These are phyloP conservation scores for Stichodactyla mertensii DNA, from an alignment of 64 coral and sea anemone genomes.

Conservation along the genomic window DNA sequence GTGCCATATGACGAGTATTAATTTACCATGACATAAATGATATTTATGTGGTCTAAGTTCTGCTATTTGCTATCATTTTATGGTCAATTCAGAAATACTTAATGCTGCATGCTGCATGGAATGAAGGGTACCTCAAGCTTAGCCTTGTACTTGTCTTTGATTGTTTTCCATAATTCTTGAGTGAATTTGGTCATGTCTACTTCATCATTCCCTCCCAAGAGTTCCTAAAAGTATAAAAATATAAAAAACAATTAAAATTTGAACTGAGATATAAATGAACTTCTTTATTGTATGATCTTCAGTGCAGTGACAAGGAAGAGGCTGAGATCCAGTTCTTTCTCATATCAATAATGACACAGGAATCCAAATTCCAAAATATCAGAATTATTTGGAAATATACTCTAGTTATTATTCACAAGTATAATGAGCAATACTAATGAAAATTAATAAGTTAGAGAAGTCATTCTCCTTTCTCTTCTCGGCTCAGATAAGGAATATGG, in stretches of 20 bases:
- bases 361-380: neutral
- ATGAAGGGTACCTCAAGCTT: constrained; percentile 43
- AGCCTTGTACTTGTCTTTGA: constrained; percentile 80
- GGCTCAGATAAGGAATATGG: constrained; percentile 29
- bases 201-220: constrained; percentile 85
- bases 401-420: neutral
- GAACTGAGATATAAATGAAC: too few species aligned
- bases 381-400: neutral
- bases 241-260: neutral
- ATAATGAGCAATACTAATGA: neutral
- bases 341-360: neutral
- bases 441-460: neutral
- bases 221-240: constrained; percentile 43
- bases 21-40: too few species aligned
- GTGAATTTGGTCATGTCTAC: constrained; percentile 68
- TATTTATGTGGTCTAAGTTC: too few species aligned
- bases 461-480: constrained; percentile 42
- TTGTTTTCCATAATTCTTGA: constrained; percentile 64
- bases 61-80: too few species aligned
- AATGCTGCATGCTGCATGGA: neutral
- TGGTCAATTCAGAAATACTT: neutral
- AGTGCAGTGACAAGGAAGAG: neutral
- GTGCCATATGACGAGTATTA: too few species aligned
- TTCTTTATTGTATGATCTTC: too few species aligned
- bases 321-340: neutral